Evolutionary conservation across 2,888 invertebrate genomes (phyloP).

Genomic region (Plagodis dolabraria): DNA sequence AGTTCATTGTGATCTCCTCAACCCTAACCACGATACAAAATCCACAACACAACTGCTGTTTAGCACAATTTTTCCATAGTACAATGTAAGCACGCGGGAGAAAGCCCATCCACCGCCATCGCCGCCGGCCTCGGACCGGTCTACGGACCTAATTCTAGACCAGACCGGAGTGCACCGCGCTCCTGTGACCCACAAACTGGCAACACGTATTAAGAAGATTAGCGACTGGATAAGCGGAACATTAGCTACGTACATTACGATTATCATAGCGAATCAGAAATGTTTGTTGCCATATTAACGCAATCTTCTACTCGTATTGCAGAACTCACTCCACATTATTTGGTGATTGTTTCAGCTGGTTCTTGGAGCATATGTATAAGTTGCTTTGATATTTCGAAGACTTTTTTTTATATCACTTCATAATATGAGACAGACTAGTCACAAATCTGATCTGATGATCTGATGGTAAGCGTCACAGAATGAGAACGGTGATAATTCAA

Average conservation of each 20-base stretch:
- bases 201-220: neutral
- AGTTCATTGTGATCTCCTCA: no score
- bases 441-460: no score
- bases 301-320: no score
- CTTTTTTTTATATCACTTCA: no score
- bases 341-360: no score
- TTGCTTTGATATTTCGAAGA: no score
- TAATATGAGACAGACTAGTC: no score
- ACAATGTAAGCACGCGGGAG: constrained; percentile 30
- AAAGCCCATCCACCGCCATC: constrained; percentile 31
- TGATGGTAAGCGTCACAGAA: no score
- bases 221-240: constrained; percentile 8
- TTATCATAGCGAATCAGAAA: neutral
- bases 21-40: neutral
- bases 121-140: constrained; percentile 34
- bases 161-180: constrained; percentile 20
- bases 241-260: neutral
- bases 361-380: no score
- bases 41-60: neutral
- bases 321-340: no score
- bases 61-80: constrained; percentile 6
- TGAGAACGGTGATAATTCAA: no score
- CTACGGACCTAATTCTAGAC: constrained; percentile 39
- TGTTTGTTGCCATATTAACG: no score
- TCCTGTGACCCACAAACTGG: constrained; percentile 34